A percentile compares a stretch with the other conserved stretches of the same genome.
Evolutionary conservation across 2,113 vertebrate species (phyloP).

Genomic region (Urocynchramus pylzowi): DNA sequence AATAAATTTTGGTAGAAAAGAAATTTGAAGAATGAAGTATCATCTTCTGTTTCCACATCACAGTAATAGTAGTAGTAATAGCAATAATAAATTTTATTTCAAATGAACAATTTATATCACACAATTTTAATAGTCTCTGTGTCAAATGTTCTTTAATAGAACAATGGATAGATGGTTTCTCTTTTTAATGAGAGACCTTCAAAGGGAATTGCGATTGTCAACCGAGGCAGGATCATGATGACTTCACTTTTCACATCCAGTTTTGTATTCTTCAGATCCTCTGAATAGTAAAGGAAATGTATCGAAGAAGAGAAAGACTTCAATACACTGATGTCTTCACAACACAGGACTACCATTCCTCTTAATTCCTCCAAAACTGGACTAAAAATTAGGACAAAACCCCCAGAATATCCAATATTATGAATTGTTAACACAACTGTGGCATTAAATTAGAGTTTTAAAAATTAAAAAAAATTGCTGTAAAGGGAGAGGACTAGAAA

Average conservation of each 20-base stretch:
- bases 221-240: neutral
- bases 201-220: neutral
- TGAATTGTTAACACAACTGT: neutral
- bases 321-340: neutral
- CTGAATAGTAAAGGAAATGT: neutral
- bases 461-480: neutral
- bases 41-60: neutral
- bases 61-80: neutral
- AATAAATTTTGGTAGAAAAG: neutral
- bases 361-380: neutral
- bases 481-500: neutral
- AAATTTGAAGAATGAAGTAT: neutral
- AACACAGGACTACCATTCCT: neutral
- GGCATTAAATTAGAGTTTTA: neutral
- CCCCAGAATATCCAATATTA: rapidly evolving
- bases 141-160: neutral
- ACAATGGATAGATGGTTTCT: neutral
- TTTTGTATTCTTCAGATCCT: neutral
- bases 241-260: neutral
- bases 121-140: neutral
- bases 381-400: neutral
- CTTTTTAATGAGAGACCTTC: neutral
- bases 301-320: neutral
- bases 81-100: neutral
- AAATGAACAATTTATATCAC: neutral